These are phyloP conservation scores for Pristiophorus japonicus DNA, from an alignment of 2,113 vertebrate species.

Conservation along the genomic window DNA sequence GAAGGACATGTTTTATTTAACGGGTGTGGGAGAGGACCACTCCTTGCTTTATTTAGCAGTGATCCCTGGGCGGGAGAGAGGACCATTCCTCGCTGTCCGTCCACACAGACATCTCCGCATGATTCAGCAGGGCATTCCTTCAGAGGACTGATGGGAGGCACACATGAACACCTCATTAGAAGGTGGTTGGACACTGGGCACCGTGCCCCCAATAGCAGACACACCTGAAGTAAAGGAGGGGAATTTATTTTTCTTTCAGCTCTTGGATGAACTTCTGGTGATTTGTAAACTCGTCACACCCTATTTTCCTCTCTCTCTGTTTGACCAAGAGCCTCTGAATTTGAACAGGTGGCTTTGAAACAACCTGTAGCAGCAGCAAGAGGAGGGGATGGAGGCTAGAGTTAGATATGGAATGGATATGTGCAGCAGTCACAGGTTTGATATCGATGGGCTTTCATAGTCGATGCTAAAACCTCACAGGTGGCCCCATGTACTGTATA, in stretches of 20 bases:
- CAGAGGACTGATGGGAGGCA: neutral
- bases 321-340: neutral
- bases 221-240: neutral
- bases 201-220: neutral
- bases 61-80: neutral
- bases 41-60: neutral
- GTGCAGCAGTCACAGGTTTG: slow-evolving; percentile 28
- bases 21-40: neutral
- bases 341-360: neutral
- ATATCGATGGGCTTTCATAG: neutral
- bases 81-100: neutral
- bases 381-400: neutral
- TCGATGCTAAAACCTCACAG: slow-evolving; percentile 12
- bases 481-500: neutral
- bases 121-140: neutral
- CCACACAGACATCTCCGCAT: neutral
- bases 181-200: neutral
- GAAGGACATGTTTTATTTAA: neutral
- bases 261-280: neutral
- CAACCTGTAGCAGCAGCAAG: neutral
- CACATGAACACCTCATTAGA: neutral
- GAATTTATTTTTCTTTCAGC: neutral
- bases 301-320: neutral
- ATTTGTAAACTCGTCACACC: neutral
- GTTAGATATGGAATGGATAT: neutral